Conservation (phyloP, 2,113 vertebrate genomes). For the Oreotragus oreotragus region DNA sequence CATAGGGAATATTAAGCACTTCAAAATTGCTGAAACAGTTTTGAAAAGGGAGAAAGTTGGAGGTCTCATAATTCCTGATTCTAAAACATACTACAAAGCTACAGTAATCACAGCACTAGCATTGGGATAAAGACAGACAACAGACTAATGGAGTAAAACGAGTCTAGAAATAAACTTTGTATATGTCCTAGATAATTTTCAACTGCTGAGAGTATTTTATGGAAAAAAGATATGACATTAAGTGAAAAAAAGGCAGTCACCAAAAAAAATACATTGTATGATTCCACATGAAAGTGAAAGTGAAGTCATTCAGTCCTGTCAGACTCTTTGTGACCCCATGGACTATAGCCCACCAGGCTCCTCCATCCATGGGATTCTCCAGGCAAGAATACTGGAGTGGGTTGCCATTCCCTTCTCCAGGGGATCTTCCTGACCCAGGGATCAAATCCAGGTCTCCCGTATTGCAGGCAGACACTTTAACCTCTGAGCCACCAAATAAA, state of each 20-base stretch:
- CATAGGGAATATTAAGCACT: not conserved
- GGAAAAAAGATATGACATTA: not conserved
- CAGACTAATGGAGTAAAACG: not conserved
- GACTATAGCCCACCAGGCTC: no score
- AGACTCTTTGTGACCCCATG: rapidly evolving
- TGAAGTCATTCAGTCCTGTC: no score
- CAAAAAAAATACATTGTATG: not conserved
- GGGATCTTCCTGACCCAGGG: no score
- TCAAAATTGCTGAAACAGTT: not conserved
- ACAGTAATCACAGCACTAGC: not conserved
- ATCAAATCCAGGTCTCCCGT: no score
- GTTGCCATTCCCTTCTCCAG: no score
- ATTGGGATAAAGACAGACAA: not conserved
- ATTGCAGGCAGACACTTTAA: no score
- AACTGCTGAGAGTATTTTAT: not conserved
- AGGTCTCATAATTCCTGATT: not conserved
- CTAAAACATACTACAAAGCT: not conserved
- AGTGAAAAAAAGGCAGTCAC: not conserved
- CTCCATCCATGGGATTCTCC: no score
- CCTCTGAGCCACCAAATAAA: not conserved
- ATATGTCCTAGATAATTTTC: not conserved
- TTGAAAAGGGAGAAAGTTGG: not conserved
- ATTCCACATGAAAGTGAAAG: not conserved
- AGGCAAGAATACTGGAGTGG: no score
- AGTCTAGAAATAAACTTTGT: not conserved